These are phyloP conservation scores for Eolophus roseicapilla DNA, from an alignment of 2,113 vertebrate genomes.

Conservation along the genomic window DNA sequence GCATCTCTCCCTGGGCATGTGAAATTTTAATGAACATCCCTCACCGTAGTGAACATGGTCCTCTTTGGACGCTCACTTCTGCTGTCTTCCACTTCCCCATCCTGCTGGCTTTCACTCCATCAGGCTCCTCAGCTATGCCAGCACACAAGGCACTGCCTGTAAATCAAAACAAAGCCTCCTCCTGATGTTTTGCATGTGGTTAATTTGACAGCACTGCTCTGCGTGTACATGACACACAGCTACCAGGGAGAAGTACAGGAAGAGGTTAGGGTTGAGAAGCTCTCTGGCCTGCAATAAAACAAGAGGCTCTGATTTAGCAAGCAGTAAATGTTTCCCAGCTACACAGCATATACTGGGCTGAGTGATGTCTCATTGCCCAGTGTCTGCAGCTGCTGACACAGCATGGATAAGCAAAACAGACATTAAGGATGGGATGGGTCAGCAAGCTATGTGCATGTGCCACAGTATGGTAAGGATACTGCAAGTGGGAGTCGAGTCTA, in stretches of 20 bases:
- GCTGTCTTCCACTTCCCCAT: neutral
- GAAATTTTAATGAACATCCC: neutral
- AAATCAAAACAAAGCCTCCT: neutral
- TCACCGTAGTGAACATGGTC: neutral
- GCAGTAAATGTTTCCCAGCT: neutral
- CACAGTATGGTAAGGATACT: neutral
- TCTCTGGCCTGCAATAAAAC: neutral
- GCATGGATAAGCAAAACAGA: neutral
- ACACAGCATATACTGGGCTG: too few species aligned
- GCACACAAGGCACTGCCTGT: fast-evolving
- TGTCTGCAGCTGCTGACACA: neutral
- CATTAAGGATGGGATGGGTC: neutral
- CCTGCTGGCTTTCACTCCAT: neutral
- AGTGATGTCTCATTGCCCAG: fast-evolving
- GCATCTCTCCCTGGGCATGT: fast-evolving
- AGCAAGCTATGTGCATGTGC: neutral
- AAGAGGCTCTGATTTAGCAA: neutral
- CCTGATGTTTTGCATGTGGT: neutral
- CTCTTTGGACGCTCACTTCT: neutral
- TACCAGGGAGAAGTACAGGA: neutral
- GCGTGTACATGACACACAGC: neutral
- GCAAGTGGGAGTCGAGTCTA: neutral
- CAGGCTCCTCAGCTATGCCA: neutral
- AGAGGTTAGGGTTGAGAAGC: neutral
- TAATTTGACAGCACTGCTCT: neutral